These are phyloP conservation scores for Melanargia galathea DNA, from an alignment of 2,888 invertebrate species.

Conservation along the genomic window DNA sequence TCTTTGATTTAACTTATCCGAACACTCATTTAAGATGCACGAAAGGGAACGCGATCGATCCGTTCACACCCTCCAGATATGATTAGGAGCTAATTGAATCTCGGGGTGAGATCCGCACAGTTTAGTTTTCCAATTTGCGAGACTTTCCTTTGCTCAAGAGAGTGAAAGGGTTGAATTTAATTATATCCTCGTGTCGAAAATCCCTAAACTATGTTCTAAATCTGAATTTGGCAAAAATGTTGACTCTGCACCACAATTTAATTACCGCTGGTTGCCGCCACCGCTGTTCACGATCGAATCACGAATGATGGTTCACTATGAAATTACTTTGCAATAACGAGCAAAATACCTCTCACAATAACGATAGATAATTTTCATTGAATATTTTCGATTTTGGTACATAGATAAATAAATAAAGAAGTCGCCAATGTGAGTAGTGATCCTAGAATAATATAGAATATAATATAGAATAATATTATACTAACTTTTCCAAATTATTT, in stretches of 20 bases:
- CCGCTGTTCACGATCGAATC: too few relatives aligned
- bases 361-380: too few relatives aligned
- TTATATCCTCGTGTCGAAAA: slow-evolving; percentile 64
- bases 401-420: too few relatives aligned
- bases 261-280: too few relatives aligned
- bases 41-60: slow-evolving; percentile 71
- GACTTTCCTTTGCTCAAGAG: slow-evolving; percentile 72
- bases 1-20: slow-evolving; percentile 21
- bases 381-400: too few relatives aligned
- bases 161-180: slow-evolving; percentile 79
- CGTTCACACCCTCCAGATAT: slow-evolving; percentile 79
- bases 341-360: too few relatives aligned
- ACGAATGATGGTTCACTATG: too few relatives aligned
- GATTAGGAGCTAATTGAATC: slow-evolving; percentile 82
- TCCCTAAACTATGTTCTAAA: slow-evolving; percentile 51
- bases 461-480: too few relatives aligned
- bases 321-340: too few relatives aligned
- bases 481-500: too few relatives aligned
- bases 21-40: slow-evolving; percentile 49
- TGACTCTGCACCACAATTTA: slow-evolving; percentile 59
- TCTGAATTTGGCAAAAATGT: slow-evolving; percentile 58
- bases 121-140: slow-evolving; percentile 82
- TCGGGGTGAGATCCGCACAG: slow-evolving; percentile 77
- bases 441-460: too few relatives aligned
- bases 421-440: too few relatives aligned